Percentiles rank a stretch among this genome's conserved stretches.
Evolutionary conservation across 1,140 invertebrate species (phyloP).

Genomic region (Drosophila watanabei): DNA sequence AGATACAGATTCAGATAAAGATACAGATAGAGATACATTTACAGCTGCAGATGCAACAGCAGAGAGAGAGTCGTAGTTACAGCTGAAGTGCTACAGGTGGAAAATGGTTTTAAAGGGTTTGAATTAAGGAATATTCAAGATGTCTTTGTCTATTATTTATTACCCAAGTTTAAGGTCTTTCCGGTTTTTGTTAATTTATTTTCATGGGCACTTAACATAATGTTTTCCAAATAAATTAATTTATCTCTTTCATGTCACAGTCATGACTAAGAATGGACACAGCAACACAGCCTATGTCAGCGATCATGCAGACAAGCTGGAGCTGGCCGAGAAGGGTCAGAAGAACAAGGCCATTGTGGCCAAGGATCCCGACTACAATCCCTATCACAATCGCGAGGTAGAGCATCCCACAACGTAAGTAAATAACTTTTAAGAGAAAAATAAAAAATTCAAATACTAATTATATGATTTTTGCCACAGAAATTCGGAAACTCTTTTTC

Average conservation of each 20-base stretch:
- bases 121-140: neutral
- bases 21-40: neutral
- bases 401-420: conserved; percentile 91
- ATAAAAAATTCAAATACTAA: neutral
- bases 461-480: conserved; percentile 85
- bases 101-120: neutral
- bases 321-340: conserved; percentile 86
- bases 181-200: neutral
- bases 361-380: conserved; percentile 87
- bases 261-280: conserved; percentile 83
- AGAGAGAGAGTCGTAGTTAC: neutral
- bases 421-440: neutral
- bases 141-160: neutral
- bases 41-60: neutral
- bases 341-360: conserved; percentile 72
- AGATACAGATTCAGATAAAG: conserved; percentile 7
- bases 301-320: conserved; percentile 83
- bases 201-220: neutral
- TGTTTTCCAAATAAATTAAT: neutral
- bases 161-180: neutral
- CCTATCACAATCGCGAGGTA: conserved; percentile 88
- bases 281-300: conserved; percentile 76
- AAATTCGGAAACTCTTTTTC: conserved; percentile 92
- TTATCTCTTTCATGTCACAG: conserved; percentile 16
- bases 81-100: neutral